Percentiles rank a stretch among this genome's conserved stretches.
Conservation (phyloP, 2,888 invertebrate species). For the Chalcis sispes region DNA sequence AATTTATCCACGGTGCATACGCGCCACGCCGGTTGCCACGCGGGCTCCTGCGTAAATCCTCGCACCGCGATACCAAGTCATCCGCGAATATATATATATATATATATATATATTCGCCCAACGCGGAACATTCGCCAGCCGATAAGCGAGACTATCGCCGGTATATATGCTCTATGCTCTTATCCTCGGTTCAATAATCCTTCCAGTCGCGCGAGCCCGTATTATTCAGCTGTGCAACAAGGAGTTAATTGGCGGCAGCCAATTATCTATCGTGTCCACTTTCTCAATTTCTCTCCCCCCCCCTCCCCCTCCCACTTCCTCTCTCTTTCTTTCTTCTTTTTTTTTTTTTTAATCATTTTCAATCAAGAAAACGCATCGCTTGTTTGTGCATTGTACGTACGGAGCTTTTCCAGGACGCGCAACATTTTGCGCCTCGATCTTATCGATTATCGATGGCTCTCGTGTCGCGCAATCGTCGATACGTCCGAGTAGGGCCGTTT, state of each 20-base stretch:
- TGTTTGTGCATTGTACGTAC: too few relatives aligned
- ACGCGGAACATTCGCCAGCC: not conserved
- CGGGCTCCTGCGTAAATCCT: constrained; percentile 20
- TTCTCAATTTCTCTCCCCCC: not conserved
- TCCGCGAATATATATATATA: not conserved
- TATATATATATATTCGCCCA: too few relatives aligned
- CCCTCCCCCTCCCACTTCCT: not conserved
- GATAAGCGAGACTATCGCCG: constrained; percentile 21
- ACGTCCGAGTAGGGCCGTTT: too few relatives aligned
- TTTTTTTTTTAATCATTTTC: not conserved
- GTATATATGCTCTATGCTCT: too few relatives aligned
- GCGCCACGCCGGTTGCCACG: not conserved
- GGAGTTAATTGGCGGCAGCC: constrained; percentile 20
- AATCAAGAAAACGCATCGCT: too few relatives aligned
- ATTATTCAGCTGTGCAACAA: constrained; percentile 9
- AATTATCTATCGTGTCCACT: constrained; percentile 27
- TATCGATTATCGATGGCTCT: too few relatives aligned
- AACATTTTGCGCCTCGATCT: too few relatives aligned
- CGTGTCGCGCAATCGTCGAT: too few relatives aligned
- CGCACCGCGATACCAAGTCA: not conserved
- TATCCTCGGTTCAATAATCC: constrained; percentile 38
- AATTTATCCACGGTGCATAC: constrained; percentile 49
- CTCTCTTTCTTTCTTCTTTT: not conserved
- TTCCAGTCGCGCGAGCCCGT: not conserved
- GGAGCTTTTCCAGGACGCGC: too few relatives aligned